A percentile compares a stretch with the other conserved stretches of the same genome.
phyloP scores from a whole-genome alignment of 2,113 vertebrate genomes.

The Raja brachyura region DNA sequence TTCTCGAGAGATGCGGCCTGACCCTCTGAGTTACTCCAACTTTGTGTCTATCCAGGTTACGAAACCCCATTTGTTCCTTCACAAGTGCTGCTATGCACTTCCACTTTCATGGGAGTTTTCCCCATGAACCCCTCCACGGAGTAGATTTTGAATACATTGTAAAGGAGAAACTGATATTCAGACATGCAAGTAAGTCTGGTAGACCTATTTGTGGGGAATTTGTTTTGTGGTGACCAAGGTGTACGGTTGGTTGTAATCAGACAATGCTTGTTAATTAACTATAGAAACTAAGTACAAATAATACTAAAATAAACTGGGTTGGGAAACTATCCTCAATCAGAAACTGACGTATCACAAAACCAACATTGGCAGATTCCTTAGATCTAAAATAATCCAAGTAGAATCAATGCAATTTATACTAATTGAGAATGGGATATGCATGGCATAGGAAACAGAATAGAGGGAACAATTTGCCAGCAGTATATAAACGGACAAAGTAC shows the following conservation, averaged over 20 bases:
- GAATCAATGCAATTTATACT: background rate
- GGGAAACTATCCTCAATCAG: background rate
- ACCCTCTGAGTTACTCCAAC: too few relatives aligned
- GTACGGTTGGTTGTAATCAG: background rate
- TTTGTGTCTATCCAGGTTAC: too few relatives aligned
- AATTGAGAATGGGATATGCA: background rate
- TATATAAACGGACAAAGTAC: background rate
- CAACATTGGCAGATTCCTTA: background rate
- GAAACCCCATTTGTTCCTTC: background rate
- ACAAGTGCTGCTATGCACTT: background rate
- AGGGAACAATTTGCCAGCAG: background rate
- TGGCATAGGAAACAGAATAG: background rate
- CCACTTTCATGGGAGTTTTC: background rate
- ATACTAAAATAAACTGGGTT: background rate
- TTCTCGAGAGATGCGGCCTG: too few relatives aligned
- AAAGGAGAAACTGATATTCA: background rate
- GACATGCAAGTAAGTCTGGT: background rate
- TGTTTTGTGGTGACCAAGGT: background rate
- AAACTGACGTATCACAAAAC: background rate
- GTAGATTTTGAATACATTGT: background rate
- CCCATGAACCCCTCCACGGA: too few relatives aligned
- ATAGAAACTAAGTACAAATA: background rate
- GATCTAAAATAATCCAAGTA: background rate
- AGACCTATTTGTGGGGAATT: background rate
- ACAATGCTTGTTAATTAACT: background rate